Evolutionary conservation across 2,888 invertebrate species (phyloP), one percentile per base, ranked within the genome.

Genomic region (Caenorhabditis auriculariae): DNA sequence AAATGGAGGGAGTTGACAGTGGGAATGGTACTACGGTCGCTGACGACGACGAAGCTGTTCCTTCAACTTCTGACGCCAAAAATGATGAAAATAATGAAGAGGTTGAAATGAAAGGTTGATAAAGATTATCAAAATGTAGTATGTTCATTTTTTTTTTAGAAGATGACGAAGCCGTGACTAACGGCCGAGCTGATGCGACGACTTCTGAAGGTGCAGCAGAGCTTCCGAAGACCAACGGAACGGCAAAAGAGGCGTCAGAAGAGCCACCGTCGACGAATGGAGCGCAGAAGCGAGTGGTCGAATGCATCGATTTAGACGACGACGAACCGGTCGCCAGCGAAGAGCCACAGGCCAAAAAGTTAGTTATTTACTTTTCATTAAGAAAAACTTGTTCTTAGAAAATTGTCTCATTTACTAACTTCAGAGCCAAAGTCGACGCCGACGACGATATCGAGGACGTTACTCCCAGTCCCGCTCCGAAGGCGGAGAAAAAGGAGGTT

Each of bases 261-360:
- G n/a, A n/a, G n/a, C n/a, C n/a, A 28, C n/a, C 21, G 27, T 28
- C 29, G 48, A 27, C 19, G 42, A 23, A 27, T 32, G 42, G 17
- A 50, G 21, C 6, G 48, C 29, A 29, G 39, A 60, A 58, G 35
- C n/a, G 57, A 45, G 37, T 46, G 15, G 65, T 68, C 7, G 74
- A 74, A 32, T 66, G 63, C 29, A 73, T 75, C 32, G 63, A 72
- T 26, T 42, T 73, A 27, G 71, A 71, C 39, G 71, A 71, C 27
- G 69, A 69, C 21, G 65, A 66, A 24, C 48, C 17, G 38, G 38
- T 15, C 19, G 24, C 32, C 15, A 24, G 17, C 12, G 38, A 53
- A 19, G n/a, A n/a, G 24, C 63, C 63, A 2, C 47, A 45, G 5
- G 45, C 63, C 4, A 59, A 58, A 44, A 59, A 51, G 48, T 51